Percentiles rank a stretch among this genome's conserved stretches.
Conservation (phyloP, 2,888 invertebrate genomes). For the Cataglyphis livida region DNA sequence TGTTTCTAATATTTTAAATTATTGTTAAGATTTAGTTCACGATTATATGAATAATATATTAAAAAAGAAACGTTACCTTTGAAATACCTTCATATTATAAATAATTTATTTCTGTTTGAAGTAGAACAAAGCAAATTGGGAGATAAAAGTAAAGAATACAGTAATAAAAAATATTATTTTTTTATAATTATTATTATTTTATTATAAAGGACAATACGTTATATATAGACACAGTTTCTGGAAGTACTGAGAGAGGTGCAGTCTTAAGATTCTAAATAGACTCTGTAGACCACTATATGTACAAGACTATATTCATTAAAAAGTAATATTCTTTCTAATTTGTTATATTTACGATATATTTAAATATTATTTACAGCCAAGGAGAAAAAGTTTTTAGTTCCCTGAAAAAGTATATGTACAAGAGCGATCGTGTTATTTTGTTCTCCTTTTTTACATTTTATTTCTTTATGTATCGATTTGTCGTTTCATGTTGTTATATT, state of each 20-base stretch:
- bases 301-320: slow-evolving; percentile 59
- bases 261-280: slow-evolving; percentile 71
- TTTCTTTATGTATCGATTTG: slow-evolving; percentile 31
- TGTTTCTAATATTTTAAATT: neutral
- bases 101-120: neutral
- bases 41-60: neutral
- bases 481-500: slow-evolving; percentile 12
- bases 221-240: slow-evolving; percentile 74
- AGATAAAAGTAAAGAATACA: slow-evolving; percentile 1
- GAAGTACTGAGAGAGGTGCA: slow-evolving; percentile 76
- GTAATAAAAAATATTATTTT: slow-evolving; percentile 22
- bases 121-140: neutral
- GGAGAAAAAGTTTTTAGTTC: slow-evolving; percentile 30
- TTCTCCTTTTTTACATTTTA: slow-evolving; percentile 35
- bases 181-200: slow-evolving; percentile 66
- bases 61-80: neutral
- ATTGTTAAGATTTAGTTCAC: neutral
- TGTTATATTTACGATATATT: slow-evolving; percentile 61
- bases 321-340: slow-evolving; percentile 62
- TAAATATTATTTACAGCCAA: slow-evolving; percentile 74
- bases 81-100: neutral
- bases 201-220: slow-evolving; percentile 80
- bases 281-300: slow-evolving; percentile 22
- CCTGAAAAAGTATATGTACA: slow-evolving; percentile 22
- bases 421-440: slow-evolving; percentile 33